phyloP scores from a whole-genome alignment of 2,888 invertebrate species.

The Eledone cirrhosa region DNA sequence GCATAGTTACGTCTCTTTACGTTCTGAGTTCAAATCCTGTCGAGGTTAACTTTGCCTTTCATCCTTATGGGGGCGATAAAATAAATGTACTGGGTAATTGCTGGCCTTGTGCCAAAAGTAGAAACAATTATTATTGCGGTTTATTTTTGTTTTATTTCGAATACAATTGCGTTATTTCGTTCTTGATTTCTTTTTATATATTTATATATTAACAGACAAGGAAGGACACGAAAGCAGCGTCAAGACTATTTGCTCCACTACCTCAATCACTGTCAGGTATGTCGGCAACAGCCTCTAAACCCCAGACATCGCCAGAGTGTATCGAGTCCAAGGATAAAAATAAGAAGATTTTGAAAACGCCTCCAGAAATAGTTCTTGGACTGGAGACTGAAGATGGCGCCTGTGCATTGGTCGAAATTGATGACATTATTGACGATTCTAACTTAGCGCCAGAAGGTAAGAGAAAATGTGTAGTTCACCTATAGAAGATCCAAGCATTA shows the following conservation, averaged over 20 bases:
- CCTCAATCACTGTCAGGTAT: neutral
- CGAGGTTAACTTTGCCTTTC: no score
- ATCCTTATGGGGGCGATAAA: no score
- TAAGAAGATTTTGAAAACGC: neutral
- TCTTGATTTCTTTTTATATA: no score
- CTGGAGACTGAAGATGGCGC: slow-evolving; percentile 41
- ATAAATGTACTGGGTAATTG: no score
- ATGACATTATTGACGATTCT: slow-evolving; percentile 30
- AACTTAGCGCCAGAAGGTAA: slow-evolving; percentile 16
- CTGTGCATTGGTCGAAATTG: slow-evolving; percentile 40
- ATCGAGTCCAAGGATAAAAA: neutral
- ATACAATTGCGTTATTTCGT: no score
- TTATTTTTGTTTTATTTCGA: no score
- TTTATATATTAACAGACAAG: no score
- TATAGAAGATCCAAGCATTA: neutral
- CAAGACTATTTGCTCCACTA: neutral
- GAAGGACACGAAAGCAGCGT: no score
- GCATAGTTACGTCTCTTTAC: no score
- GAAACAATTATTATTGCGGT: no score
- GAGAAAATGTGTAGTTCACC: neutral
- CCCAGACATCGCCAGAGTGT: neutral
- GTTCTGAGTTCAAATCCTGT: no score
- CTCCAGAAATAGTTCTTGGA: slow-evolving; percentile 39
- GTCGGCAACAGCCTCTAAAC: neutral
- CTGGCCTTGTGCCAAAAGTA: no score